Base-by-base conservation (phyloP, 2,888 invertebrate species). In the Pristionchus mayeri region DNA sequence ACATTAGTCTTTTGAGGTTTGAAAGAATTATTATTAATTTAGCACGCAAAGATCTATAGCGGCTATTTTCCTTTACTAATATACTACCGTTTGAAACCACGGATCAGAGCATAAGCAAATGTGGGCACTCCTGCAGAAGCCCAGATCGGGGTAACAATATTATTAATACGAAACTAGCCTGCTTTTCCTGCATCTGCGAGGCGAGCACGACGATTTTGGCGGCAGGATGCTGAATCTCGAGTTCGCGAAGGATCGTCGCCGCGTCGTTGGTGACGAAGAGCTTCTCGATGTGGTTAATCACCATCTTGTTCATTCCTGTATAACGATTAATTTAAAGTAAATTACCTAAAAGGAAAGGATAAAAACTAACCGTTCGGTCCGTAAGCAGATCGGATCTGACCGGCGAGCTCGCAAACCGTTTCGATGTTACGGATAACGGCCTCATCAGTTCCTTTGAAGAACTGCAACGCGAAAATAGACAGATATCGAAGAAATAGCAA, bases 261-360 rank as follows among this genome's bases (percentile, higher is more conserved):
- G 98, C 99, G 95, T 99, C 99, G 93, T 97, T 98, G 0, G 99
- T 99, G 4, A 99, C 97, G 94, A 98, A 99, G 90, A 98, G 95
- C 93, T 99, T 99, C 93, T 98, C 98, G 89, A 99, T 95, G 93
- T 99, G 98, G 94, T 99, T 99, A 86, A 99, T 98, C 34, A 99
- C 96, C 96, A 99, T 98, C 95, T 99, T 99, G 94, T 99, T 99
- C 92, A 94, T 94, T 84, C 94, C 94, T 94, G 86, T 37, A 92
- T 50, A 67, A 6, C 1, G 11, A 34, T 54, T 2, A 50, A 40
- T 44, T 4, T 24, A 11, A 27, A 7, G 9, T 24, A 9, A 57
- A 40, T 30, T n/a, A 4, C 11, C 30, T 18, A 60, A 34, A 18
- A 34, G 79, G 13, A 4, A 30, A 34, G 34, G 0, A 37, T 4